Percentiles rank a stretch among this genome's conserved stretches.
These are phyloP conservation scores for Escarpia spicata DNA, from an alignment of 2,888 invertebrate genomes.

Conservation along the genomic window DNA sequence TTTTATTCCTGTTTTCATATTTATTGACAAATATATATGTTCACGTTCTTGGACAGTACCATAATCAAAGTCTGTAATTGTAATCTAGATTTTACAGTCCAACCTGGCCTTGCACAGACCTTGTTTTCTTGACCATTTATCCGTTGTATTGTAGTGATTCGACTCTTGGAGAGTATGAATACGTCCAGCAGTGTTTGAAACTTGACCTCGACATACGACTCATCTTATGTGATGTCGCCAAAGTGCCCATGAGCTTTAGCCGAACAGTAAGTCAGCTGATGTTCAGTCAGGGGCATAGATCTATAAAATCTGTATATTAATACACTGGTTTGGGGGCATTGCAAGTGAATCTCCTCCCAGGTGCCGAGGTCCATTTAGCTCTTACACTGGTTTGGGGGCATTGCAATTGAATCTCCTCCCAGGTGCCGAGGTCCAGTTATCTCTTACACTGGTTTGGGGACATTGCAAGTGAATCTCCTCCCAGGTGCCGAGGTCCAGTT, in stretches of 20 bases:
- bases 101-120: not conserved
- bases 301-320: not conserved
- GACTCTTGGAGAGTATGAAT: conserved; percentile 87
- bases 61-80: not conserved
- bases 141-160: conserved; percentile 70
- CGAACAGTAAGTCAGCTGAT: conserved; percentile 72
- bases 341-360: not conserved
- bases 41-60: not conserved
- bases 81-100: not conserved
- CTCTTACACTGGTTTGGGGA: not conserved
- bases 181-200: conserved; percentile 92
- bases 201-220: conserved; percentile 79
- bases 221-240: conserved; percentile 73
- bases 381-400: too few relatives aligned
- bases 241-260: conserved; percentile 77
- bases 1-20: not conserved
- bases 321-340: not conserved
- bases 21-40: not conserved
- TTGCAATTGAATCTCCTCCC: too few relatives aligned
- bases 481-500: too few relatives aligned
- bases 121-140: not conserved
- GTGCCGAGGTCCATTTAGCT: too few relatives aligned
- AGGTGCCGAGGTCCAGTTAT: too few relatives aligned
- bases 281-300: not conserved
- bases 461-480: not conserved